Evolutionary conservation across 2,888 invertebrate species (phyloP).

Genomic region (Cryptus armator): DNA sequence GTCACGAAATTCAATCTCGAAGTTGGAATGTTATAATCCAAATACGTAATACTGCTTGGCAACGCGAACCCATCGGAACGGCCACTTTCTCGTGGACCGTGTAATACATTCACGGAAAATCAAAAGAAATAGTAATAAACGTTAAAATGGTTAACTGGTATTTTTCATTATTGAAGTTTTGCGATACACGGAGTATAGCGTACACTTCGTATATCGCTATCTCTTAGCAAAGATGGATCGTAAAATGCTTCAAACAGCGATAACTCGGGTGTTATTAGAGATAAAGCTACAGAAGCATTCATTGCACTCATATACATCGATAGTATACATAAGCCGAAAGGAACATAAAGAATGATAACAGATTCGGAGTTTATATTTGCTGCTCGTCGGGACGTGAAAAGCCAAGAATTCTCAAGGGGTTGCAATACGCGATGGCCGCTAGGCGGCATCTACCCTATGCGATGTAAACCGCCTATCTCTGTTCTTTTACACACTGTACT

Average conservation of each 20-base stretch:
- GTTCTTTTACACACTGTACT: conserved; percentile 41
- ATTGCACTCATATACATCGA: neutral
- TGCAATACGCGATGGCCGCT: conserved; percentile 46
- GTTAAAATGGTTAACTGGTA: neutral
- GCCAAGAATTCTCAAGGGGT: conserved; percentile 62
- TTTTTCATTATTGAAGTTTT: conserved; percentile 10
- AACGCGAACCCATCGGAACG: neutral
- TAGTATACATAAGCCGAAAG: conserved; percentile 16
- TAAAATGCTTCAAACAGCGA: conserved; percentile 18
- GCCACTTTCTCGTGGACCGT: neutral
- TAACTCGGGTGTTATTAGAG: conserved; percentile 19
- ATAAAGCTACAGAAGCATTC: neutral
- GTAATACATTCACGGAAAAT: neutral
- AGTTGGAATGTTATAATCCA: conserved; percentile 30
- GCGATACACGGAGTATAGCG: too few relatives aligned
- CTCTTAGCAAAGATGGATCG: neutral
- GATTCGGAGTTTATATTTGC: conserved; percentile 40
- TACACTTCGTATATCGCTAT: too few relatives aligned
- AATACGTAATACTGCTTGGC: conserved; percentile 28
- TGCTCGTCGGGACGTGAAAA: conserved; percentile 49
- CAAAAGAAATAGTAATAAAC: neutral
- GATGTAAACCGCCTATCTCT: conserved; percentile 55
- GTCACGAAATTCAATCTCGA: conserved; percentile 41
- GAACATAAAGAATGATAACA: conserved; percentile 46
- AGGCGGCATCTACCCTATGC: conserved; percentile 22